phyloP scores from a whole-genome alignment of 1,140 invertebrate genomes.

The Parasteatoda tepidariorum region DNA sequence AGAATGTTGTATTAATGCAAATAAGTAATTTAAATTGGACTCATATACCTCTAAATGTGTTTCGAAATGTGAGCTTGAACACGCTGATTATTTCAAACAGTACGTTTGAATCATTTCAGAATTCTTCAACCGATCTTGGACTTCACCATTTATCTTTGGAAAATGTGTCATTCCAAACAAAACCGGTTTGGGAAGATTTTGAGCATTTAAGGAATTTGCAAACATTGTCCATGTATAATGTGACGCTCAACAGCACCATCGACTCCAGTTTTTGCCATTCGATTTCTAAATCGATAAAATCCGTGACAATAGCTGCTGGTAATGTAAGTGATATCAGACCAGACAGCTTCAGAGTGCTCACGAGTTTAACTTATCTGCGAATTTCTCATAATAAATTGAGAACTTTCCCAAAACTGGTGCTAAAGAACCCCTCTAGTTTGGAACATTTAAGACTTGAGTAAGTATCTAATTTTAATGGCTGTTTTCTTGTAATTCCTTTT shows the following conservation, averaged over 20 bases:
- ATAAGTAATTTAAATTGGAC: not conserved
- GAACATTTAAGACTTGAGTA: slow-evolving; percentile 27
- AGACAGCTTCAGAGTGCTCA: not conserved
- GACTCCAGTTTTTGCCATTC: not conserved
- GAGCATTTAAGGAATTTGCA: not conserved
- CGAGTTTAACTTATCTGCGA: not conserved
- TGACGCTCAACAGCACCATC: not conserved
- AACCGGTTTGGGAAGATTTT: slow-evolving; percentile 1
- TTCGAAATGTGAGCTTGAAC: not conserved
- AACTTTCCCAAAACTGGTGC: not conserved
- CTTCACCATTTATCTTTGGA: slow-evolving; percentile 30
- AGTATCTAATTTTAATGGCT: slow-evolving; percentile 8
- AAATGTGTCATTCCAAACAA: slow-evolving; percentile 21
- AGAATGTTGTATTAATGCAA: not conserved
- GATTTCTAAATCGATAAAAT: not conserved
- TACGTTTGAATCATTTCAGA: not conserved
- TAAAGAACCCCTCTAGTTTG: not conserved
- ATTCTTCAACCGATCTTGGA: not conserved
- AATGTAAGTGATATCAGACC: slow-evolving; percentile 9
- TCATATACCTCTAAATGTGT: not conserved
- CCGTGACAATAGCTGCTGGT: slow-evolving; percentile 7
- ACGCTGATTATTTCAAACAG: slow-evolving; percentile 33
- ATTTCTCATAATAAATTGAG: slow-evolving; percentile 9
- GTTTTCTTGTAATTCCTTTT: too few relatives aligned
- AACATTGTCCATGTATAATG: slow-evolving; percentile 14